These are phyloP conservation scores for Noctua janthina DNA, from an alignment of 2,888 invertebrate genomes.

Conservation along the genomic window DNA sequence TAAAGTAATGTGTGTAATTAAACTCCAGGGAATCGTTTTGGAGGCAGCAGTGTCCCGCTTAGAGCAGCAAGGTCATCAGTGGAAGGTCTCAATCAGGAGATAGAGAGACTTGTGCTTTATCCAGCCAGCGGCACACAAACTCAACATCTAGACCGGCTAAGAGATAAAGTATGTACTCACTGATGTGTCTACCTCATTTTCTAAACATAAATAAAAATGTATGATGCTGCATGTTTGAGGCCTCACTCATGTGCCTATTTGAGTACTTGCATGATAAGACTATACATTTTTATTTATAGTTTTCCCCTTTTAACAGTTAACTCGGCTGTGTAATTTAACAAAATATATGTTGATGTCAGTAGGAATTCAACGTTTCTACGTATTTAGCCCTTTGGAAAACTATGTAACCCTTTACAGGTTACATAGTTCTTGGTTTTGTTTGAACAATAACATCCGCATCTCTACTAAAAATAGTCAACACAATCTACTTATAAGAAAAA, in stretches of 20 bases:
- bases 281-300: neutral
- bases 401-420: neutral
- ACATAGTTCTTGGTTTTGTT: neutral
- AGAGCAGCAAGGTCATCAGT: constrained; percentile 95
- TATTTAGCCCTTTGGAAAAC: neutral
- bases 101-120: constrained; percentile 94
- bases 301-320: neutral
- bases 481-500: constrained; percentile 3
- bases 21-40: constrained; percentile 85
- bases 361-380: neutral
- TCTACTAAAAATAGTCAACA: constrained; percentile 24
- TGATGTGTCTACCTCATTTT: neutral
- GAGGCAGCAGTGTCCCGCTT: constrained; percentile 87
- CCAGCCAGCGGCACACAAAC: constrained; percentile 89
- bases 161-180: constrained; percentile 90
- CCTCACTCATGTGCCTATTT: neutral
- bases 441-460: constrained; percentile 34
- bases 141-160: constrained; percentile 87
- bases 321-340: neutral
- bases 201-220: neutral
- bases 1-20: neutral
- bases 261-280: neutral
- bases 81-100: constrained; percentile 96
- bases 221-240: neutral
- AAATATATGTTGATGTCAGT: neutral